Evolutionary conservation across 2,113 vertebrate genomes (phyloP), one percentile per base, ranked within the genome.

Genomic region (Ageneiosus marmoratus): DNA sequence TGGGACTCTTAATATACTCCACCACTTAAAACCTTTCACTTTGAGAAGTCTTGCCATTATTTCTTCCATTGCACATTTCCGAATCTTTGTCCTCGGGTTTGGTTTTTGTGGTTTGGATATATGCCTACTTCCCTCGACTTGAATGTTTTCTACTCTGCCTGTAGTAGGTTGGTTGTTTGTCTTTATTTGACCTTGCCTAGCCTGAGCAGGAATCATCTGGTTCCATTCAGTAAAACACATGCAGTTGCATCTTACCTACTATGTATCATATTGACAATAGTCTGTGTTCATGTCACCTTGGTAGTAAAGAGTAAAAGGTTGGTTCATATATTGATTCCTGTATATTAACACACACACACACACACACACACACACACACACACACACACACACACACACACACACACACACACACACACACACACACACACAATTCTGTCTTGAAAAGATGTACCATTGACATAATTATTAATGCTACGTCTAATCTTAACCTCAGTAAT

Each of bases 321-420:
- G 29, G 34, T 81, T 56, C 65, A 81, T 77, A 15, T 81, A 81
- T 55, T 58, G 51, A 81, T 70, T 34, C 76, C 50, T 12, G 8
- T 63, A 48, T n/a, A 84, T 27, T 74, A 50, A 20, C 65, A 58
- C 44, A n/a, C 27, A 74, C 29, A 63, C 67, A 76, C 37, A 41
- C 37, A 41, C 37, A 41, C 37, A 2, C 37, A 41, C 37, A 41
- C 37, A 41, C 37, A 2, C 37, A 41, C 37, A 41, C 37, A 41
- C 37, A 2, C 37, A 41, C 37, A 41, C 37, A 41, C 37, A 2
- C 37, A 41, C 37, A 41, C 37, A 41, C 37, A 2, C 37, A 41
- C 37, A 41, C 37, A 41, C 37, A 2, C 37, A 41, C 37, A 41
- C 37, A 41, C 37, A 20, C 65, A 58, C 44, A n/a, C 27, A 74